Evolutionary conservation across 2,113 vertebrate species (phyloP).

Genomic region (Ptilonorhynchus violaceus): DNA sequence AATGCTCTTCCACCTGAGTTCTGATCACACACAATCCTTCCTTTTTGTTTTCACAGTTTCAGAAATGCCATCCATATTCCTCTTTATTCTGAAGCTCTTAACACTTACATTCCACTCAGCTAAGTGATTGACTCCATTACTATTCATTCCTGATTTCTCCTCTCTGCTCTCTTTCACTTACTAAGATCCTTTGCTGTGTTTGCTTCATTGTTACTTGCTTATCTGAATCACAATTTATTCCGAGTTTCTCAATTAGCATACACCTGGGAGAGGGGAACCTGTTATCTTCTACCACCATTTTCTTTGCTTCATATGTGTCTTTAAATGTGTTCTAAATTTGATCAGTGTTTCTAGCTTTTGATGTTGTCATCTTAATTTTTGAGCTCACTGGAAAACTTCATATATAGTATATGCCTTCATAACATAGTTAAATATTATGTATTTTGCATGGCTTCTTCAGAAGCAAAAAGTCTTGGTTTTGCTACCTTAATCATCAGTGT

Average conservation of each 20-base stretch:
- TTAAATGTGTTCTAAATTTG: background rate
- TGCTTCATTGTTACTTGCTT: background rate
- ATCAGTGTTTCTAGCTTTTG: background rate
- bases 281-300: background rate
- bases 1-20: background rate
- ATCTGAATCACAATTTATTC: background rate
- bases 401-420: background rate
- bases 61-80: background rate
- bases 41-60: background rate
- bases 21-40: background rate
- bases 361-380: background rate
- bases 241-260: background rate
- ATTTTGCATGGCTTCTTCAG: background rate
- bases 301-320: background rate
- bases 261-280: accelerated
- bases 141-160: background rate
- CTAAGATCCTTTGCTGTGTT: background rate
- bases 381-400: background rate
- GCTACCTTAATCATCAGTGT: background rate
- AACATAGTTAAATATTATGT: background rate
- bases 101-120: background rate
- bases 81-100: background rate
- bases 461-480: background rate
- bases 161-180: background rate
- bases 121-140: background rate